phyloP scores from a whole-genome alignment of 1,140 invertebrate genomes.

The Hyposmocoma kahamanoa region DNA sequence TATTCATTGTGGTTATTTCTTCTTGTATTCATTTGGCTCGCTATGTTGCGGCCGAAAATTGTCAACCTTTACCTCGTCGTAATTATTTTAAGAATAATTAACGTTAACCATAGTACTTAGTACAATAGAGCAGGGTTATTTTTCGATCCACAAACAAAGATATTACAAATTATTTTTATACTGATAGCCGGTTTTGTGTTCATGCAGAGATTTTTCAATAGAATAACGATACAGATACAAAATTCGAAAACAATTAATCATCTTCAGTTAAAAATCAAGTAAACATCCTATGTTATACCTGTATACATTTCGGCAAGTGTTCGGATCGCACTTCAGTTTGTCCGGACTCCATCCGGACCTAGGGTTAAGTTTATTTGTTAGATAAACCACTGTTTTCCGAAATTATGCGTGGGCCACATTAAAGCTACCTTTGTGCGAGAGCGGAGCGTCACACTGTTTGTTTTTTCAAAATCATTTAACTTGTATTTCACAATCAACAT shows the following conservation, averaged over 20 bases:
- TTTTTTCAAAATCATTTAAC: slow-evolving; percentile 15
- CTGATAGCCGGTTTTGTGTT: slow-evolving; percentile 70
- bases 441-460: slow-evolving; percentile 34
- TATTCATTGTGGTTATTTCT: slow-evolving; percentile 32
- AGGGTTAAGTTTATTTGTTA: slow-evolving; percentile 71
- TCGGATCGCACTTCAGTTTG: slow-evolving; percentile 56
- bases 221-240: slow-evolving; percentile 50
- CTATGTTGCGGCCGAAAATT: slow-evolving; percentile 47
- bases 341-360: slow-evolving; percentile 50
- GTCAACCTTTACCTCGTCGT: slow-evolving; percentile 69
- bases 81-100: slow-evolving; percentile 71
- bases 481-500: slow-evolving; percentile 17
- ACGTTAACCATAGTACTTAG: slow-evolving; percentile 70
- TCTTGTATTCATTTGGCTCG: slow-evolving; percentile 43
- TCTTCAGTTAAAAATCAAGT: slow-evolving; percentile 52
- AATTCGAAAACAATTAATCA: slow-evolving; percentile 65
- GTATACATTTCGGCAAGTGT: slow-evolving; percentile 55
- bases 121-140: slow-evolving; percentile 73
- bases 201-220: slow-evolving; percentile 64
- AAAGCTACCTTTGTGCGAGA: slow-evolving; percentile 19
- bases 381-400: slow-evolving; percentile 65
- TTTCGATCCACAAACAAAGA: slow-evolving; percentile 71
- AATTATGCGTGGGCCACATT: slow-evolving; percentile 38
- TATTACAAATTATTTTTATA: slow-evolving; percentile 70
- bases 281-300: slow-evolving; percentile 62